Base-by-base conservation (phyloP, 2,888 invertebrate species). In the Machimus atricapillus region DNA sequence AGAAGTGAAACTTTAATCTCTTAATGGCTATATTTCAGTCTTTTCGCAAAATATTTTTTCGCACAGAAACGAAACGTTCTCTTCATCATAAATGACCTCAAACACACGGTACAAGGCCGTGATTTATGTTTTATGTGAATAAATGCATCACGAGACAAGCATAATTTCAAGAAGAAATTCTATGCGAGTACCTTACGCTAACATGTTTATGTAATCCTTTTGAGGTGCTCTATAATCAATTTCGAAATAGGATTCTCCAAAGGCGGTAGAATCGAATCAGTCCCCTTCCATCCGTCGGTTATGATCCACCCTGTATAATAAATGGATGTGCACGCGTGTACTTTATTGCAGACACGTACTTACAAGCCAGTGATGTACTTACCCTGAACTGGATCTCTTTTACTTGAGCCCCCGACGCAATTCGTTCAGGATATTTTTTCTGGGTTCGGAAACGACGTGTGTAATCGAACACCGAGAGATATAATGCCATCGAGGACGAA, bases 291-390 rank as follows among this genome's bases (percentile, higher is more conserved):
- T 23, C 23, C 27, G 66, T 66, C 27, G 23, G 23, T 19, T 73
- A 74, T 85, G 74, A 74, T 85, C 34, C 40, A 34, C 40, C 83
- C 23, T 40, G 74, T 40, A 85, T 85, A 74, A 85, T 74, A 85
- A 43, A 85, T 85, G 43, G 46, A 31, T 74, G 74, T 74, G 74
- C 73, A 85, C 85, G 85, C 74, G 74, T 85, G 85, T 85, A 74
- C 46, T 85, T 85, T 85, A 85, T 85, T 83, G 52, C 82, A 83
- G 82, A 83, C 82, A 83, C 82, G 82, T 83, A 83, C 82, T 58
- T 66, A 83, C 82, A 83, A 58, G 37, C 66, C 66, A 34, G 23
- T 83, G 82, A 83, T 83, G 66, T 83, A 83, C 66, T 58, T 56
- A 37, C 58, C 82, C 66, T 83, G 58, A 46, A 34, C 81, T 56